These are phyloP conservation scores for Bibio marci DNA, from an alignment of 2,888 invertebrate genomes.

Conservation along the genomic window DNA sequence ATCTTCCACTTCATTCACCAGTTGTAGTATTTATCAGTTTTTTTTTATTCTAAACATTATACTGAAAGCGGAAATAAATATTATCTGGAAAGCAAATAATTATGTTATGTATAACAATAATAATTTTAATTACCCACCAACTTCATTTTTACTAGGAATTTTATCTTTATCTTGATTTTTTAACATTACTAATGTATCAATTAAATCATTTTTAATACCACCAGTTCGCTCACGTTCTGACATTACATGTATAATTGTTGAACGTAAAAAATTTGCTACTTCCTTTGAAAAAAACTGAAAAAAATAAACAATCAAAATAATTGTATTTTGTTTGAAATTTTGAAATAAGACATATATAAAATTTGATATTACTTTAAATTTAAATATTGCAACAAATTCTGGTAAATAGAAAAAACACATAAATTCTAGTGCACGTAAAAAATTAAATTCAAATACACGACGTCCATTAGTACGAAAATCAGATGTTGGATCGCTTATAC, in stretches of 20 bases:
- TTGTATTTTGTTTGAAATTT: too few relatives aligned
- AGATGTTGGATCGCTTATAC: conserved; percentile 19
- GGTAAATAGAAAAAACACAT: conserved; percentile 22
- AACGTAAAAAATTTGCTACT: conserved; percentile 20
- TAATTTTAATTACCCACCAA: too few relatives aligned
- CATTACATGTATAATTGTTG: conserved; percentile 28
- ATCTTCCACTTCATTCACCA: too few relatives aligned
- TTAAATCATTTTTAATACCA: conserved; percentile 25
- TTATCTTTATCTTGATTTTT: conserved; percentile 14
- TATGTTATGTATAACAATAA: too few relatives aligned
- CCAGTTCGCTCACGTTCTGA: conserved; percentile 25
- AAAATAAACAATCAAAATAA: too few relatives aligned
- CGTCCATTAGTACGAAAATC: conserved; percentile 22
- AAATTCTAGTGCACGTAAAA: conserved; percentile 17
- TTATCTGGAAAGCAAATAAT: too few relatives aligned
- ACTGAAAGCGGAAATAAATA: too few relatives aligned
- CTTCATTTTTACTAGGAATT: neutral
- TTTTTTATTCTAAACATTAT: too few relatives aligned
- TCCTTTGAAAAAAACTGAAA: conserved; percentile 8
- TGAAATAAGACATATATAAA: neutral
- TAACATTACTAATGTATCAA: conserved; percentile 31
- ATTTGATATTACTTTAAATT: conserved; percentile 11
- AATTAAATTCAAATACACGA: conserved; percentile 14
- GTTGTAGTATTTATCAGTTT: too few relatives aligned
- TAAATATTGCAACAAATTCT: conserved; percentile 16